phyloP scores from a whole-genome alignment of 2,113 vertebrate genomes.

The Seriola quinqueradiata region DNA sequence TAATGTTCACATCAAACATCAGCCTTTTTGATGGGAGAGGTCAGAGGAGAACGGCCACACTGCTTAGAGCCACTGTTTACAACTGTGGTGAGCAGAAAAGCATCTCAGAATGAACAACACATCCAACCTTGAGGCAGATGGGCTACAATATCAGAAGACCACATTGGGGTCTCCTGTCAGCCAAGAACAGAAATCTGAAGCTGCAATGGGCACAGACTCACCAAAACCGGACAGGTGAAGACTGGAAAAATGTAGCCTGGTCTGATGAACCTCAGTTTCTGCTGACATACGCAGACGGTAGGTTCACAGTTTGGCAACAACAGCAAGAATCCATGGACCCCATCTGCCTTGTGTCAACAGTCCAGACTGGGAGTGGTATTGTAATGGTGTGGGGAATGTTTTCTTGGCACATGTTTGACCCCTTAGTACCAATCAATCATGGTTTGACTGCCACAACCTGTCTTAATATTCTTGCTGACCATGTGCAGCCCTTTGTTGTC shows the following conservation, averaged over 20 bases:
- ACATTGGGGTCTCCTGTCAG: too few relatives aligned
- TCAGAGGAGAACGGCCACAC: too few relatives aligned
- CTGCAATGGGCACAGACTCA: too few relatives aligned
- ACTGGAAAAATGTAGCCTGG: too few relatives aligned
- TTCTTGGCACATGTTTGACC: background rate
- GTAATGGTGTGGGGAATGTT: background rate
- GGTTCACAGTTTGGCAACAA: background rate
- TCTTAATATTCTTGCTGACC: background rate
- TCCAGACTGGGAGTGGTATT: background rate
- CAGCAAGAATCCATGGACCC: background rate
- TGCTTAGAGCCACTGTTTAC: too few relatives aligned
- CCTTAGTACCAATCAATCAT: slow-evolving; percentile 8
- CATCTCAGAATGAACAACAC: too few relatives aligned
- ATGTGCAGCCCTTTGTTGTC: background rate
- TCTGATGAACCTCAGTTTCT: background rate
- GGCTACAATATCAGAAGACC: too few relatives aligned
- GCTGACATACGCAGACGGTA: background rate
- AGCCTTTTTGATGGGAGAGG: too few relatives aligned
- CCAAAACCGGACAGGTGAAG: too few relatives aligned
- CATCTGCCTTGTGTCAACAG: background rate
- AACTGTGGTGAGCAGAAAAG: too few relatives aligned
- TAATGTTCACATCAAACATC: background rate
- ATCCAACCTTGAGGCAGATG: too few relatives aligned
- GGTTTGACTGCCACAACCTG: background rate
- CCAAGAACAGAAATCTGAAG: too few relatives aligned